Conservation (phyloP, 2,113 vertebrate species). For the Sarotherodon lohbergeri region DNA sequence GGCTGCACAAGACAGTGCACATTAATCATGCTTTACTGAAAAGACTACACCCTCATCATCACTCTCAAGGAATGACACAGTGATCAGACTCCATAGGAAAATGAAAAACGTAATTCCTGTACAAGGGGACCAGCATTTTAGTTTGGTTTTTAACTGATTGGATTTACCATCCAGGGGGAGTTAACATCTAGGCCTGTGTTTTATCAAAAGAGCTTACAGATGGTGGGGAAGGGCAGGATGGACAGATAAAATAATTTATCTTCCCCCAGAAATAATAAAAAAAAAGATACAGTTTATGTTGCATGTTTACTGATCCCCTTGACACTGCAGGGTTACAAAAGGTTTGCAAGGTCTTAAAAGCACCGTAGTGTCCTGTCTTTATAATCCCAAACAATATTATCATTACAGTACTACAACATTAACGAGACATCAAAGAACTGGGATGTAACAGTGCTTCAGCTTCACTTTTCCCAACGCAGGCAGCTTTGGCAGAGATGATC, state of each 20-base stretch:
- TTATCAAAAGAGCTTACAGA: background rate
- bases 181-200: background rate
- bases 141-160: background rate
- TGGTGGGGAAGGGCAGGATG: background rate
- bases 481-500: background rate
- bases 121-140: background rate
- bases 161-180: background rate
- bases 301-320: background rate
- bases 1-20: constrained; percentile 38
- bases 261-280: background rate
- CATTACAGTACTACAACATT: background rate
- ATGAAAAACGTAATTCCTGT: constrained; percentile 9
- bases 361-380: background rate
- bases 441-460: background rate
- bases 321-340: background rate
- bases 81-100: background rate
- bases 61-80: background rate
- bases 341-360: background rate
- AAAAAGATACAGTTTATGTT: background rate
- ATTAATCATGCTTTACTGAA: constrained; percentile 54
- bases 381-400: background rate
- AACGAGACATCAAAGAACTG: background rate
- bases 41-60: constrained; percentile 48
- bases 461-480: background rate
- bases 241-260: background rate